phyloP scores from a whole-genome alignment of 2,113 vertebrate genomes.

The Budorcas taxicolor region DNA sequence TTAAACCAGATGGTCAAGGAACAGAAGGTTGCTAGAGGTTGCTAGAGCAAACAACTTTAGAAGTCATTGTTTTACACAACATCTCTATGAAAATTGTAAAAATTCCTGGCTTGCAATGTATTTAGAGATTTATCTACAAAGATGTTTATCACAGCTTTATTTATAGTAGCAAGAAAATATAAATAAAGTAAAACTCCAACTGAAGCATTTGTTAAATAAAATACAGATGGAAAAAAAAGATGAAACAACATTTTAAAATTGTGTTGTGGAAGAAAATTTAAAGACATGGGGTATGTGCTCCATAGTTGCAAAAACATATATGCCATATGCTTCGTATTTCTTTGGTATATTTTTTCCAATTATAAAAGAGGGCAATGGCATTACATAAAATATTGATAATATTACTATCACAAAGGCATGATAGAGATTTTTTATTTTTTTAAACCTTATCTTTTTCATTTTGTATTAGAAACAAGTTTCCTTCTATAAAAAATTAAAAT shows the following conservation, averaged over 20 bases:
- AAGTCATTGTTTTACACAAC: neutral
- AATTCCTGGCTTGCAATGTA: neutral
- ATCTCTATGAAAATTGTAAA: neutral
- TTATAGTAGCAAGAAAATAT: neutral
- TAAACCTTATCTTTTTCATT: neutral
- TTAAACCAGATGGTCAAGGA: neutral
- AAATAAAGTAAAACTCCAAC: neutral
- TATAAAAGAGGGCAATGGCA: neutral
- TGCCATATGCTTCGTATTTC: neutral
- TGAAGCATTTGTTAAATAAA: neutral
- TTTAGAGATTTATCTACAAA: neutral
- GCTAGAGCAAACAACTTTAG: neutral
- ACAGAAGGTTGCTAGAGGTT: neutral
- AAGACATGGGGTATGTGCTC: neutral
- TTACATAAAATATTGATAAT: neutral
- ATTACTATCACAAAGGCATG: neutral
- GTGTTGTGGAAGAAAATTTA: neutral
- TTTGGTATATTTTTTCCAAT: neutral
- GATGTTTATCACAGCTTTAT: neutral
- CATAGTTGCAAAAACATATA: neutral
- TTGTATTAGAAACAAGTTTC: neutral
- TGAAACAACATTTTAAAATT: neutral
- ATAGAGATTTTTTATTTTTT: neutral
- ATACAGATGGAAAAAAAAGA: neutral
- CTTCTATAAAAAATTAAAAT: neutral